Conservation (phyloP, 2,113 vertebrate genomes). For the Atractosteus spatula region DNA sequence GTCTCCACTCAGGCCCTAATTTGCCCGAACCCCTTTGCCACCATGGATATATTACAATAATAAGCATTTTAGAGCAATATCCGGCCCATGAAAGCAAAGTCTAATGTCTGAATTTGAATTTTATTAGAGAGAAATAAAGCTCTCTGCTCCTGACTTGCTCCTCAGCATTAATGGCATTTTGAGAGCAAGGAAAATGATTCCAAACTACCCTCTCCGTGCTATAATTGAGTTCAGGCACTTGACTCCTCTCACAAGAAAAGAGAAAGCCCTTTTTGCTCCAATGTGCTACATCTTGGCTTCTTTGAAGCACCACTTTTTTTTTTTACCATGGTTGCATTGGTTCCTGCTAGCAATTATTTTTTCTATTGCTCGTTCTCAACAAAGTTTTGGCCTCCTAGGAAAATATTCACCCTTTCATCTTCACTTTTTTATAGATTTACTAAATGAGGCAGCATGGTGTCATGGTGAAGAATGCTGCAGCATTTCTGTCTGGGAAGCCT, state of each 20-base stretch:
- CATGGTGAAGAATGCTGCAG: too few relatives aligned
- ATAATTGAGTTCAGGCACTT: neutral
- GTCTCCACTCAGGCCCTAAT: neutral
- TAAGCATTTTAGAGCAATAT: neutral
- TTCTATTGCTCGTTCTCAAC: too few relatives aligned
- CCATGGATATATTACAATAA: constrained; percentile 6
- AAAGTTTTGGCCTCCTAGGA: too few relatives aligned
- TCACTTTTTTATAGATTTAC: too few relatives aligned
- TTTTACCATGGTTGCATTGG: too few relatives aligned
- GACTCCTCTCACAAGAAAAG: neutral
- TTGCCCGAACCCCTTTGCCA: neutral
- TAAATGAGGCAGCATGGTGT: too few relatives aligned
- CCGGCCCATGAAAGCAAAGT: neutral
- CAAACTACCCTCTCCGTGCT: neutral
- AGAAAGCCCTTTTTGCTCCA: too few relatives aligned
- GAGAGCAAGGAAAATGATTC: neutral
- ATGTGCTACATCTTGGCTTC: too few relatives aligned
- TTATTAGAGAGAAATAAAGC: constrained; percentile 15
- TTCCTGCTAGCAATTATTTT: too few relatives aligned
- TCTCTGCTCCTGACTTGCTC: neutral
- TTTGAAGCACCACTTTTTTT: too few relatives aligned
- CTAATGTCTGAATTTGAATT: constrained; percentile 4
- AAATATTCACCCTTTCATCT: too few relatives aligned
- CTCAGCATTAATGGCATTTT: neutral
- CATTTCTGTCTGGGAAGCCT: too few relatives aligned